Percentiles rank a stretch among this genome's conserved stretches.
Conservation (phyloP, 2,113 vertebrate genomes). For the Peromyscus leucopus region DNA sequence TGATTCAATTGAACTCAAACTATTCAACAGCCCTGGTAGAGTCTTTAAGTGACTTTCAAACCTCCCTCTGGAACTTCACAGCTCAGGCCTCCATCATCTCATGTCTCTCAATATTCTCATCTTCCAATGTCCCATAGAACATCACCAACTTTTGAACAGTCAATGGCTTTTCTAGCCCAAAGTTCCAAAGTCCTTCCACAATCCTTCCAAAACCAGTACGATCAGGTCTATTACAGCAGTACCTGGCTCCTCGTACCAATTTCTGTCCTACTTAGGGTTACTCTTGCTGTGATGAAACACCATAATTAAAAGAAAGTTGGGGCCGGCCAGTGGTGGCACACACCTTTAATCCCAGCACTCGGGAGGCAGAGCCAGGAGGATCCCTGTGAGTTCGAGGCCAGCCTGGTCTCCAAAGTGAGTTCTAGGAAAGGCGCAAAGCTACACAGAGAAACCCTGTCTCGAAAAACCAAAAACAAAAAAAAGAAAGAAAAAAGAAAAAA, state of each 20-base stretch:
- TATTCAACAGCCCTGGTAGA: background rate
- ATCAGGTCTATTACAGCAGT: background rate
- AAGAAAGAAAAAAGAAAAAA: no score
- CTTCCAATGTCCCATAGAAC: background rate
- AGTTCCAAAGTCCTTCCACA: background rate
- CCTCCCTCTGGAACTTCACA: background rate
- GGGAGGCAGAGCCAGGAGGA: no score
- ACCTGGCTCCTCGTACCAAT: background rate
- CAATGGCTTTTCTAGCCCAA: background rate
- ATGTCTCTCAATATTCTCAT: background rate
- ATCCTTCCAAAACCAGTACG: background rate
- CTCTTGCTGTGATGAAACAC: background rate
- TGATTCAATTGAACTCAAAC: background rate
- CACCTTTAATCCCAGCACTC: no score
- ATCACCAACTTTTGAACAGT: background rate
- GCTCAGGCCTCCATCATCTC: background rate
- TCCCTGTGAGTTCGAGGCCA: no score
- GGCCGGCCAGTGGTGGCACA: no score
- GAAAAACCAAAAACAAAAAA: no score
- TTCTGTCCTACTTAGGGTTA: no score
- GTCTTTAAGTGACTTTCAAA: background rate
- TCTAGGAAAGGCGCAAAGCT: no score
- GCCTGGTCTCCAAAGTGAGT: no score
- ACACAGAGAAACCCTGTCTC: no score
- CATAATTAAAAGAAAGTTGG: background rate